These are phyloP conservation scores for Monopis laevigella DNA, from an alignment of 2,888 invertebrate genomes.

Conservation along the genomic window DNA sequence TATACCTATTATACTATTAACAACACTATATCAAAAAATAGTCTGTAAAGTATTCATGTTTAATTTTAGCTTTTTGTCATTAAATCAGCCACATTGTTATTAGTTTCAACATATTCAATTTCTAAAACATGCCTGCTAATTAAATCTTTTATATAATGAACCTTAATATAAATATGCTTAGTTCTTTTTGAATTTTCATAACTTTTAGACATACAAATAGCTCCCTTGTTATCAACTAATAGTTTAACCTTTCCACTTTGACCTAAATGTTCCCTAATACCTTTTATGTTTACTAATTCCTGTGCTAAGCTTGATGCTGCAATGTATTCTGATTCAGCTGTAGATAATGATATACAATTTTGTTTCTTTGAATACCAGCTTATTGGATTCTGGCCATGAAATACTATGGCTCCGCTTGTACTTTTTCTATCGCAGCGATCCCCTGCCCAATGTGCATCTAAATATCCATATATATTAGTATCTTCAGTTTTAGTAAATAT, in stretches of 20 bases:
- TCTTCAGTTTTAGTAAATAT: constrained; percentile 12
- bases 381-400: constrained; percentile 3
- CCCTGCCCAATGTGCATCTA: constrained; percentile 15
- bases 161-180: constrained; percentile 12
- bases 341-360: constrained; percentile 8
- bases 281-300: constrained; percentile 12
- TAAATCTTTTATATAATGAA: constrained; percentile 12
- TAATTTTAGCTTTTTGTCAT: constrained; percentile 12
- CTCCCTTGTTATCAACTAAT: constrained; percentile 12
- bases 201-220: constrained; percentile 12
- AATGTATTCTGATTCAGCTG: constrained; percentile 13
- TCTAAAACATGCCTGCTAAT: constrained; percentile 6
- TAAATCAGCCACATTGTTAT: constrained; percentile 12
- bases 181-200: constrained; percentile 13
- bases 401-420: constrained; percentile 5
- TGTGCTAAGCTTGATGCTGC: constrained; percentile 13
- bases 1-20: too few relatives aligned
- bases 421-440: neutral
- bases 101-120: constrained; percentile 8
- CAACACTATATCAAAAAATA: too few relatives aligned
- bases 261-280: constrained; percentile 11
- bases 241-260: neutral
- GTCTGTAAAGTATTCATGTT: too few relatives aligned
- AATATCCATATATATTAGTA: constrained; percentile 14
- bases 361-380: constrained; percentile 12